A percentile compares a stretch with the other conserved stretches of the same genome.
phyloP scores from a whole-genome alignment of 2,113 vertebrate genomes.

The Dermatemys mawii region DNA sequence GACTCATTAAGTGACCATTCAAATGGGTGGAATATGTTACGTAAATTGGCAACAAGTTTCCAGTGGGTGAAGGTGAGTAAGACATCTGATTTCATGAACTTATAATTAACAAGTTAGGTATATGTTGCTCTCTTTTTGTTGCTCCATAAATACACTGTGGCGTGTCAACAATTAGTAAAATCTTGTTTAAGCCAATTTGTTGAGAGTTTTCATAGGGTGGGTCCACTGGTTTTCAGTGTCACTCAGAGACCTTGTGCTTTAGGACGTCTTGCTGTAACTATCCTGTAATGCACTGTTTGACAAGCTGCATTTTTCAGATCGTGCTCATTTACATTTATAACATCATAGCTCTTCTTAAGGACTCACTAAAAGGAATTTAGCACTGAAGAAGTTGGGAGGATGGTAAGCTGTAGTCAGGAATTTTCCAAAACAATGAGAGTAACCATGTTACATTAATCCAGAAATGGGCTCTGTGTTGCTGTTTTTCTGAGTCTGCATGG shows the following conservation, averaged over 20 bases:
- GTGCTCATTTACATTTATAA: background rate
- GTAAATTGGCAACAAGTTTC: constrained; percentile 78
- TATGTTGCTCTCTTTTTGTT: background rate
- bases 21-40: constrained; percentile 75
- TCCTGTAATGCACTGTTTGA: background rate
- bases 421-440: background rate
- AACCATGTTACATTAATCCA: background rate
- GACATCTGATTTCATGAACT: background rate
- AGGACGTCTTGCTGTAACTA: background rate
- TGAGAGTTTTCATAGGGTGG: background rate
- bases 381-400: background rate
- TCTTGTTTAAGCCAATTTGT: accelerated
- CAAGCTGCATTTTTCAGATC: background rate
- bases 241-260: background rate
- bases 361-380: background rate
- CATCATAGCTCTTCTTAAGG: background rate
- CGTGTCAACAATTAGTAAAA: background rate
- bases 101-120: background rate
- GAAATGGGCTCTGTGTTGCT: background rate
- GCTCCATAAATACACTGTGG: accelerated
- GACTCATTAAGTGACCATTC: constrained; percentile 39
- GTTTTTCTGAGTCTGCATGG: background rate
- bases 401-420: background rate
- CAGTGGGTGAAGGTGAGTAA: constrained; percentile 83
- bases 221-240: background rate